Percentiles rank a stretch among this genome's conserved stretches.
These are phyloP conservation scores for Alauda arvensis DNA, from an alignment of 2,797 vertebrate genomes.

Conservation along the genomic window DNA sequence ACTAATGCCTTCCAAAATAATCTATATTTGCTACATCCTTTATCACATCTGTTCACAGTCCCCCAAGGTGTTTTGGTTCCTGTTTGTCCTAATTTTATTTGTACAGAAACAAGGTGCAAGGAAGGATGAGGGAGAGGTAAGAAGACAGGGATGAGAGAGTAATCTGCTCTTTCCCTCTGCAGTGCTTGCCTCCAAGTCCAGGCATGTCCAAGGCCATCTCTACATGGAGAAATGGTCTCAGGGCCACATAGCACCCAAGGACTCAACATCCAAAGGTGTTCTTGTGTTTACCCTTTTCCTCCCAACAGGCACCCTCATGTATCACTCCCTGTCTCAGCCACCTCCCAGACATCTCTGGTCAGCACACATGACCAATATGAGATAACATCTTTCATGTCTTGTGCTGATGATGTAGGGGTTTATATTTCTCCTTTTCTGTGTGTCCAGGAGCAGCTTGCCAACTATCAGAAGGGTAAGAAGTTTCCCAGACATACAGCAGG, in stretches of 20 bases:
- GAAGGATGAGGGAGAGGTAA: background rate
- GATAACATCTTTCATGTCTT: background rate
- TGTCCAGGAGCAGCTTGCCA: background rate
- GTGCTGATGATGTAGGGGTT: background rate
- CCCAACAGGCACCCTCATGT: background rate
- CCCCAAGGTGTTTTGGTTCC: background rate
- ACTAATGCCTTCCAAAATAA: background rate
- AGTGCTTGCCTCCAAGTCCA: background rate
- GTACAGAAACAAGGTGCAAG: background rate
- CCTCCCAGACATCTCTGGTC: background rate
- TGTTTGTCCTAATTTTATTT: background rate
- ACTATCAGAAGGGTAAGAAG: background rate
- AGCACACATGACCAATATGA: background rate
- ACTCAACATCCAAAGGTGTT: background rate
- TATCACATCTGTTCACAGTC: background rate
- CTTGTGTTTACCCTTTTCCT: background rate
- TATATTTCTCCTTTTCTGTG: background rate
- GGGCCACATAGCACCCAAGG: background rate
- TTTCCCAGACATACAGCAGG: background rate
- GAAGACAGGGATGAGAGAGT: background rate
- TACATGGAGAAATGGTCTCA: background rate
- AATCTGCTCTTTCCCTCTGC: background rate
- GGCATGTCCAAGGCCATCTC: background rate
- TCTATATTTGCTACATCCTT: background rate
- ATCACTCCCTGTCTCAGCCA: background rate